phyloP scores from a whole-genome alignment of 2,113 vertebrate species.

The Axis porcinus region DNA sequence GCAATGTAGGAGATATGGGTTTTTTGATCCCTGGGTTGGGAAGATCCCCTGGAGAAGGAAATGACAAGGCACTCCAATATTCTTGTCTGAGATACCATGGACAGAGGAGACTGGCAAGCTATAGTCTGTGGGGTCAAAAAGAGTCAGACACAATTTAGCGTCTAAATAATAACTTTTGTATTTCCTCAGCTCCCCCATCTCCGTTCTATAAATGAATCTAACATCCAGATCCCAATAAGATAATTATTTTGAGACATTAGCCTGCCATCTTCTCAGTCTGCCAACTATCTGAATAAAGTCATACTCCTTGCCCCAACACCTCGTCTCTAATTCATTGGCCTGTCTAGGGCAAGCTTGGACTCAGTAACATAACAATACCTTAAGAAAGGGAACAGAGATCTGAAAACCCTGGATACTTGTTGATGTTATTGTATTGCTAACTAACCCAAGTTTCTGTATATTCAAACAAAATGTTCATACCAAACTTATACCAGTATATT shows the following conservation, averaged over 20 bases:
- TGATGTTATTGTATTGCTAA: neutral
- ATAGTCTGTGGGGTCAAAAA: neutral
- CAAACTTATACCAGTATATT: neutral
- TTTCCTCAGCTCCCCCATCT: neutral
- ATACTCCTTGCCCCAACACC: neutral
- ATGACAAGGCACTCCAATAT: neutral
- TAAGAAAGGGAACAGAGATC: neutral
- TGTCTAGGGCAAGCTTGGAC: neutral
- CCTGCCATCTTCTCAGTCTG: neutral
- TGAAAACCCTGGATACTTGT: neutral
- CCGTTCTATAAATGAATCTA: neutral
- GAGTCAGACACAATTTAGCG: fast-evolving
- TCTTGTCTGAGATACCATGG: neutral
- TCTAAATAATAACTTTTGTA: neutral
- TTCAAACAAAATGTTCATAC: neutral
- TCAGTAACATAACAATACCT: neutral
- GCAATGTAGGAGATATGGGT: neutral
- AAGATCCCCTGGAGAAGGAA: neutral
- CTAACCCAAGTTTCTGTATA: neutral
- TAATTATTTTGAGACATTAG: neutral
- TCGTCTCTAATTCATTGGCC: neutral
- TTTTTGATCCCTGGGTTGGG: neutral
- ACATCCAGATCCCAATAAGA: neutral
- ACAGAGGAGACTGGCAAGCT: neutral
- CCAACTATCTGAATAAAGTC: neutral